phyloP scores from a whole-genome alignment of 2,888 invertebrate species.

The Chrysolina americana region DNA sequence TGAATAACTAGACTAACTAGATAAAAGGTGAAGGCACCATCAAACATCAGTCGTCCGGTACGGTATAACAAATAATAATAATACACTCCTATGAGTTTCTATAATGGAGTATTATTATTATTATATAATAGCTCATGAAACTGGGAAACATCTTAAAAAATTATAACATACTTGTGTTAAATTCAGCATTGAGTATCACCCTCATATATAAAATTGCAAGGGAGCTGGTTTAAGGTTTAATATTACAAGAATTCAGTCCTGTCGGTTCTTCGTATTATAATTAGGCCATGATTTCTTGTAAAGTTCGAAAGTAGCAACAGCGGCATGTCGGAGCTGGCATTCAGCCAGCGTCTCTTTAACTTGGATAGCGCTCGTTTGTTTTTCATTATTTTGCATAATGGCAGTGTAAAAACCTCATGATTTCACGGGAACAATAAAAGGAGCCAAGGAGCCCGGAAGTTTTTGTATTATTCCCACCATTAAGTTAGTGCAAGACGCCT shows the following conservation, averaged over 20 bases:
- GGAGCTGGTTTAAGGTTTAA: not conserved
- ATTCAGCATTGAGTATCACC: too few relatives aligned
- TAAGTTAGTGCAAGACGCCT: not conserved
- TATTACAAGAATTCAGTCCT: not conserved
- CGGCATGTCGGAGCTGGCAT: slow-evolving; percentile 10
- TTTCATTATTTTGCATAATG: slow-evolving; percentile 29
- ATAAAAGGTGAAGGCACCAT: too few relatives aligned
- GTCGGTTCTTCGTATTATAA: slow-evolving; percentile 4
- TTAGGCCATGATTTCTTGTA: slow-evolving; percentile 1
- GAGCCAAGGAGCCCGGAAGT: not conserved
- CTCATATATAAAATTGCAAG: not conserved
- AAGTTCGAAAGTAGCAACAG: not conserved
- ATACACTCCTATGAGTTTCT: too few relatives aligned
- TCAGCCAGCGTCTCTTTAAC: slow-evolving; percentile 20
- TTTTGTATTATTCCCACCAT: slow-evolving; percentile 9
- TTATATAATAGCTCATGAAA: too few relatives aligned
- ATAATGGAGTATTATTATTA: too few relatives aligned
- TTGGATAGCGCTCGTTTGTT: slow-evolving; percentile 5
- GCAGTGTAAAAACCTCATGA: slow-evolving; percentile 23
- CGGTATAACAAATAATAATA: too few relatives aligned
- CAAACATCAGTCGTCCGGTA: too few relatives aligned
- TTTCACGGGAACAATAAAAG: slow-evolving; percentile 13
- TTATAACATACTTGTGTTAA: too few relatives aligned
- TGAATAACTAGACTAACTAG: too few relatives aligned
- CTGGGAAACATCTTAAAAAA: too few relatives aligned